Percentiles rank a stretch among this genome's conserved stretches.
phyloP scores from a whole-genome alignment of 2,113 vertebrate genomes.

The Mobula hypostoma region DNA sequence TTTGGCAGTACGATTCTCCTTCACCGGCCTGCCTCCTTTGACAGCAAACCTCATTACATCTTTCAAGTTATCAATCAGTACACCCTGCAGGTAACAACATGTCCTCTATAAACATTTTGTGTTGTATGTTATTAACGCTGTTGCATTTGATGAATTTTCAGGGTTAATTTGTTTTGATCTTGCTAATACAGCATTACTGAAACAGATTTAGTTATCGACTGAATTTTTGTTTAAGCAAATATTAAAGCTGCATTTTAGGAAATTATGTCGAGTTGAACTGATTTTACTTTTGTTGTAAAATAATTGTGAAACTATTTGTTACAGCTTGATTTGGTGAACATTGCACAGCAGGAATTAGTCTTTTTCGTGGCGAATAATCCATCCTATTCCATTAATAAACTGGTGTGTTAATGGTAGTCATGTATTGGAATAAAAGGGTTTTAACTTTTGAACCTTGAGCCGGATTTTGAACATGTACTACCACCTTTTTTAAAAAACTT shows the following conservation, averaged over 20 bases:
- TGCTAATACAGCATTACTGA: neutral
- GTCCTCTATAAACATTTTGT: neutral
- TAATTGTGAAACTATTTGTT: neutral
- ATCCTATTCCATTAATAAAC: neutral
- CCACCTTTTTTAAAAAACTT: too few relatives aligned
- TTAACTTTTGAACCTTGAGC: neutral
- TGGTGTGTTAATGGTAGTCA: neutral
- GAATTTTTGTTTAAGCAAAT: neutral
- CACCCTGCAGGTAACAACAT: slow-evolving; percentile 80
- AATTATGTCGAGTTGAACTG: neutral
- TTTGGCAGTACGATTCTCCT: slow-evolving; percentile 75
- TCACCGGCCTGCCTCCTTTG: slow-evolving; percentile 86
- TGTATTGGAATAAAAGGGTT: neutral
- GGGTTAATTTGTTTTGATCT: neutral
- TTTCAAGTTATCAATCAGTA: slow-evolving; percentile 93
- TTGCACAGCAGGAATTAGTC: neutral
- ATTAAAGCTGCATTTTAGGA: neutral
- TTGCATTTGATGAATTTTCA: neutral
- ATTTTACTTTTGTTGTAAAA: neutral
- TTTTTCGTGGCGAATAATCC: neutral
- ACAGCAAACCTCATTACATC: slow-evolving; percentile 91
- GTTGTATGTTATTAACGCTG: neutral
- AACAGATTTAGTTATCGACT: neutral
- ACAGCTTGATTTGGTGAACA: neutral
- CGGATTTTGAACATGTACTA: neutral